A percentile compares a stretch with the other conserved stretches of the same genome.
Evolutionary conservation across 2,797 vertebrate genomes (phyloP).

Genomic region (Enteromius afrohamiltoni): DNA sequence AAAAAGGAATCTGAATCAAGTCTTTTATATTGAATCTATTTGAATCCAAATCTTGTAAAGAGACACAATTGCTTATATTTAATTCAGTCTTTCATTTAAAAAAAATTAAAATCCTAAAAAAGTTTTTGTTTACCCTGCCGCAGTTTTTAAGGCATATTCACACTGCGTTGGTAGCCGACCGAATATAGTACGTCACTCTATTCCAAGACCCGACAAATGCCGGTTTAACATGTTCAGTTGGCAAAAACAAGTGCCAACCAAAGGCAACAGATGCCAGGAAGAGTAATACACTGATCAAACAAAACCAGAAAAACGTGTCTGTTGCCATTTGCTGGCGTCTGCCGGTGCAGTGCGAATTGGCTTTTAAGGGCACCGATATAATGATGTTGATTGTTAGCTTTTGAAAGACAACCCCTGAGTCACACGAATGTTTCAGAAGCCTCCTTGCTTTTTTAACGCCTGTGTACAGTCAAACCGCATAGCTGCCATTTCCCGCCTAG

Average conservation of each 20-base stretch:
- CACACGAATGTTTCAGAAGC: slow-evolving; percentile 38
- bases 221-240: not conserved
- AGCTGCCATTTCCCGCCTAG: slow-evolving; percentile 55
- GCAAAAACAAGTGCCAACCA: not conserved
- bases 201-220: not conserved
- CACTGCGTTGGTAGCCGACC: not conserved
- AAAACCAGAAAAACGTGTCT: not conserved
- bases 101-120: no score
- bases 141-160: not conserved
- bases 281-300: not conserved
- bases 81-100: no score
- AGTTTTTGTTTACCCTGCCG: not conserved
- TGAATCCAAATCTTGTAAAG: not conserved
- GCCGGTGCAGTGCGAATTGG: not conserved
- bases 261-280: not conserved
- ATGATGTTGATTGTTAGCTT: slow-evolving; percentile 23
- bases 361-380: not conserved
- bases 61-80: no score
- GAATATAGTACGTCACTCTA: not conserved
- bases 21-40: not conserved
- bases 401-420: slow-evolving; percentile 41
- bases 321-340: not conserved
- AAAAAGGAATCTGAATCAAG: no score
- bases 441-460: slow-evolving; percentile 53
- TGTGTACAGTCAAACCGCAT: slow-evolving; percentile 57